These are phyloP conservation scores for Anadara kagoshimensis DNA, from an alignment of 1,140 invertebrate species.

Conservation along the genomic window DNA sequence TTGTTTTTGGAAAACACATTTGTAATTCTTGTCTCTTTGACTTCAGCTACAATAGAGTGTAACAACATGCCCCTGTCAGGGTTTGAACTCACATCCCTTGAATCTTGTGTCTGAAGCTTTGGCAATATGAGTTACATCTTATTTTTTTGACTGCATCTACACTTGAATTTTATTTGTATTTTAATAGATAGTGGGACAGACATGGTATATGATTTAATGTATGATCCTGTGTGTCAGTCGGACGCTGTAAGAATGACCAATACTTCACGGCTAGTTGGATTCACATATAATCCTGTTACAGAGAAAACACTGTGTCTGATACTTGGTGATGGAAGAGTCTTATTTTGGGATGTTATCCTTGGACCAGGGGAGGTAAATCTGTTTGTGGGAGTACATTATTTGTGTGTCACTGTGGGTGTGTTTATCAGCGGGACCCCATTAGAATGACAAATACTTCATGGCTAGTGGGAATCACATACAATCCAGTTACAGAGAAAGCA, in stretches of 20 bases:
- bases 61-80: too few relatives aligned
- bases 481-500: slow-evolving; percentile 2
- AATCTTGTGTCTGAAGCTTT: too few relatives aligned
- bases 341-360: slow-evolving; percentile 12
- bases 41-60: too few relatives aligned
- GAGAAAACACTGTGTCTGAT: slow-evolving; percentile 1
- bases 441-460: not conserved
- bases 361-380: not conserved
- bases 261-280: slow-evolving; percentile 5
- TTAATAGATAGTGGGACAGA: too few relatives aligned
- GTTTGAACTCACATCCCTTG: too few relatives aligned
- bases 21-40: too few relatives aligned
- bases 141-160: too few relatives aligned
- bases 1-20: too few relatives aligned
- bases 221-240: slow-evolving; percentile 18
- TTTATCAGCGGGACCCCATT: slow-evolving; percentile 10
- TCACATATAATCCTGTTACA: not conserved
- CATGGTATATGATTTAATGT: not conserved
- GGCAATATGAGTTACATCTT: too few relatives aligned
- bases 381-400: not conserved
- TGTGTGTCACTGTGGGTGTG: not conserved
- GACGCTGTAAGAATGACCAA: slow-evolving; percentile 7
- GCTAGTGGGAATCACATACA: slow-evolving; percentile 1
- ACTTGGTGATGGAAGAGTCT: slow-evolving; percentile 6
- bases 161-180: too few relatives aligned